Evolutionary conservation across 1,140 invertebrate genomes (phyloP), one percentile per base, ranked within the genome.

Genomic region (Euura lappo): DNA sequence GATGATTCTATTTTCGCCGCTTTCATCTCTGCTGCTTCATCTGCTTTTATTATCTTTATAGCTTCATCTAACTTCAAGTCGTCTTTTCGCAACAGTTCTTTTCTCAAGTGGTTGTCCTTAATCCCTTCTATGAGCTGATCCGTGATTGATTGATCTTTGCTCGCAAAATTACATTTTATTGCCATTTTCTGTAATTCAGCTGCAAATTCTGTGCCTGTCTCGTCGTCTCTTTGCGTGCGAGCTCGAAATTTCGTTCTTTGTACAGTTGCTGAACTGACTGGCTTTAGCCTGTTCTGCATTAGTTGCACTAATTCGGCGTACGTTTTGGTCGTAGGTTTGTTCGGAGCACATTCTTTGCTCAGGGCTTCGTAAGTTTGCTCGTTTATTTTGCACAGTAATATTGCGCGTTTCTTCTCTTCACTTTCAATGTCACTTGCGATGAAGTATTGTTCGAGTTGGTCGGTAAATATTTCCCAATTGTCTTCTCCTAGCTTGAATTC

Each of bases 71-170:
- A 13, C n/a, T 44, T 70, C n/a, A 45, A 5, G 45, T 46, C 44
- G 10, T 44, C 42, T 11, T 11, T 70, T 70, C 47, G 8, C 3
- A 70, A 70, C 28, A 70, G 3, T 47, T 70, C 69, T 44, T 70
- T 45, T 6, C 69, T 45, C 2, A 46, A 45, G 45, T 7, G 28
- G 7, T 47, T 28, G 47, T 70, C 69, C 51, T 45, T 70, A 11
- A 70, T 46, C 2, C 69, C 69, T 45, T 70, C 45, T 4, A 70
- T n/a, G 42, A 70, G 47, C 51, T 70, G 69, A 13, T 70, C 69
- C 6, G 8, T n/a, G 11, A 70, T 47, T 28, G 28, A n/a, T 51
- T 51, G 2, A 8, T 51, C 47, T 45, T 45, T 13, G 13, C 42
- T n/a, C 11, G 45, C 45, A 13, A 70, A 70, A 45, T 70, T 70